Evolutionary conservation across 2,797 vertebrate genomes (phyloP), one percentile per base, ranked within the genome.

Genomic region (Aldrovandia affinis): DNA sequence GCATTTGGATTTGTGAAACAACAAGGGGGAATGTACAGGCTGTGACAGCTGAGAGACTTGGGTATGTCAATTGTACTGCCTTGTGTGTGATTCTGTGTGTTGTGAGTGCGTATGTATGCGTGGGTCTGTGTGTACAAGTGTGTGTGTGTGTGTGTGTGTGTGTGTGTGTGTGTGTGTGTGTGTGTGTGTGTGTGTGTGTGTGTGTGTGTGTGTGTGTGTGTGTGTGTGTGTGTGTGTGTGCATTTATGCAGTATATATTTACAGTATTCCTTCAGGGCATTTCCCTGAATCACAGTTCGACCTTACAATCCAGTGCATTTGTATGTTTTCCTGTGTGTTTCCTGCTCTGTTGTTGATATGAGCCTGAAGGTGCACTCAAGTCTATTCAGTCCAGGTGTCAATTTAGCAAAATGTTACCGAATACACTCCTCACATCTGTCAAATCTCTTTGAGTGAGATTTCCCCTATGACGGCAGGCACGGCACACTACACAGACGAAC

Each of bases 51-150:
- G 63, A 78, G 80, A 84, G 61, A 77, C 52, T 25, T 55, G 73
- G 57, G 30, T 54, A 73, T 79, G 80, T 81, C 65, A 88, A 80
- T 85, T 79, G 82, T 59, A 78, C 55, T 39, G 44, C 86, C 55
- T 6, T 42, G 39, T 63, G 82, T 61, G 73, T 83, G 75, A 30
- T 70, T 78, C 81, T 84, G 36, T 63, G 84, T 84, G 54, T 14
- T 61, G 70, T 61, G 65, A 85, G 73, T 83, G 77, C 30, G 73
- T 75, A 82, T 85, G 39, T 65, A 83, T 85, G 55, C 81, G 81
- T 70, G 52, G 68, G 42, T 83, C 18, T 78, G 0, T 83, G 18
- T 81, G 39, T 81, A 36, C 36, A 7, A 57, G 42, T 80, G 68
- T 78, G 70, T 33, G 22, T 83, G 33, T 79, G 0, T 80, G 83